Conservation (phyloP, 1,140 invertebrate genomes). For the Diploscapter pachys region DNA sequence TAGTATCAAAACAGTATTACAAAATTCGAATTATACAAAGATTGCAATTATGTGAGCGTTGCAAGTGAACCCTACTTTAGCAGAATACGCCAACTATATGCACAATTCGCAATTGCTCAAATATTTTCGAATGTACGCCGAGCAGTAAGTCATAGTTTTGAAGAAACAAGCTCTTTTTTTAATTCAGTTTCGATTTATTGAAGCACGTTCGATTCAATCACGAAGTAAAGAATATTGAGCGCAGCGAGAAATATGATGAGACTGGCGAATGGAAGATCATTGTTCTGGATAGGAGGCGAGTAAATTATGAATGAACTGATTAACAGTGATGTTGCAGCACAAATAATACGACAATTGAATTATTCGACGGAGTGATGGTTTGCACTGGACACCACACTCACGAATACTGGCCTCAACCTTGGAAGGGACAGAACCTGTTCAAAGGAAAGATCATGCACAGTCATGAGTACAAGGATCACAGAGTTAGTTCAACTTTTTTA, state of each 20-base stretch:
- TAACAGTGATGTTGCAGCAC: constrained; percentile 6
- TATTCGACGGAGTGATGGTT: constrained; percentile 60
- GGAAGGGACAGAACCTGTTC: constrained; percentile 58
- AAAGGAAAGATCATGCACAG: constrained; percentile 62
- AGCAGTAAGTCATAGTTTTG: constrained; percentile 38
- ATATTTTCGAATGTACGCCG: constrained; percentile 61
- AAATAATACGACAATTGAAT: constrained; percentile 38
- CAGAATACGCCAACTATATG: constrained; percentile 61
- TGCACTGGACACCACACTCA: constrained; percentile 57
- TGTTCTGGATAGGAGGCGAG: constrained; percentile 31
- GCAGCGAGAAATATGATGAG: constrained; percentile 13
- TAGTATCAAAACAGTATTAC: too few species aligned
- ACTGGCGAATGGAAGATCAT: constrained; percentile 46
- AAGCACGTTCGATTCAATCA: constrained; percentile 48
- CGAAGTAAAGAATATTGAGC: constrained; percentile 17
- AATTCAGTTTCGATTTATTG: constrained; percentile 52
- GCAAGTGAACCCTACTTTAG: constrained; percentile 56
- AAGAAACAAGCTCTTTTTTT: neutral
- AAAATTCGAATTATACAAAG: too few species aligned
- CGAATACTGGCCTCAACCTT: constrained; percentile 49
- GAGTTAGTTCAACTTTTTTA: constrained; percentile 2
- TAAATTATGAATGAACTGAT: constrained; percentile 5
- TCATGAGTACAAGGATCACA: constrained; percentile 58
- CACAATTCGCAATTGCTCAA: constrained; percentile 59
- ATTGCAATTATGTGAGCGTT: too few species aligned